Evolutionary conservation across 2,888 invertebrate species (phyloP).

Genomic region (Thyatira batis): DNA sequence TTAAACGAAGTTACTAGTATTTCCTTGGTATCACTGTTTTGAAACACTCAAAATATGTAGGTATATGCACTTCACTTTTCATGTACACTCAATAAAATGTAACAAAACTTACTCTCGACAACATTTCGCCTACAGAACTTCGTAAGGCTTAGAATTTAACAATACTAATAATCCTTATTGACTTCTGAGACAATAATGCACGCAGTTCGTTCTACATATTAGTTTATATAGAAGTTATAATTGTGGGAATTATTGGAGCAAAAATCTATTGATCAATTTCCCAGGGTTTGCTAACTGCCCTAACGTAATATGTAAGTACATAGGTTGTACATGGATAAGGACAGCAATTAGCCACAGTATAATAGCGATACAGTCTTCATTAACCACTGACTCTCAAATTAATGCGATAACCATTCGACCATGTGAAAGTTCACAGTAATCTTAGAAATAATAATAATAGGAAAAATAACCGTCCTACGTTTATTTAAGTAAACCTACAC

Average conservation of each 20-base stretch:
- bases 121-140: slow-evolving; percentile 43
- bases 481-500: no score
- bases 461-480: no score
- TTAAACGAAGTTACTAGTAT: not conserved
- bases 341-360: slow-evolving; percentile 9
- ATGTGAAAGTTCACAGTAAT: no score
- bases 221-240: slow-evolving; percentile 74
- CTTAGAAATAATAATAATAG: no score
- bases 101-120: slow-evolving; percentile 57
- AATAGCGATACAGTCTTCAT: not conserved
- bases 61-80: not conserved
- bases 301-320: slow-evolving; percentile 58
- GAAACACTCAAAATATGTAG: not conserved
- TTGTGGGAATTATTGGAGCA: slow-evolving; percentile 80
- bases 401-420: no score
- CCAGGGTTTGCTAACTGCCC: slow-evolving; percentile 66
- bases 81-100: not conserved
- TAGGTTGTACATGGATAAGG: slow-evolving; percentile 22
- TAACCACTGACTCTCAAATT: not conserved
- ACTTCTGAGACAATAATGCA: slow-evolving; percentile 55
- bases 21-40: not conserved
- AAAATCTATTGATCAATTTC: slow-evolving; percentile 77
- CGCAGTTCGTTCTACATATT: slow-evolving; percentile 46
- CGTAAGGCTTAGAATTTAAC: slow-evolving; percentile 7
- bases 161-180: slow-evolving; percentile 30